Percentiles rank a stretch among this genome's conserved stretches.
phyloP scores from a whole-genome alignment of 35 echinoderm and acorn worm species.

The Amphiura filiformis region DNA sequence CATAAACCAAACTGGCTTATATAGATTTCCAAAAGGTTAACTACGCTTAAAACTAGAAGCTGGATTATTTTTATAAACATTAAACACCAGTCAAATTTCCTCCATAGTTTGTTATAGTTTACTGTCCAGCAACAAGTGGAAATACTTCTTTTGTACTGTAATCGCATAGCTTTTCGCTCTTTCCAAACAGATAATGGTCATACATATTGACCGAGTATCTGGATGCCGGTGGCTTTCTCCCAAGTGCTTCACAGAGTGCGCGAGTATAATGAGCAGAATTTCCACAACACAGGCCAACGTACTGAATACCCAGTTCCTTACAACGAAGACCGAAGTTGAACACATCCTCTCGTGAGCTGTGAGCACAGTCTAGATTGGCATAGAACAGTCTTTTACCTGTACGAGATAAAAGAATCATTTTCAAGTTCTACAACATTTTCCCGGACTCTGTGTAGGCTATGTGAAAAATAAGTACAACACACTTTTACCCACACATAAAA shows the following conservation, averaged over 20 bases:
- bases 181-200: slow-evolving; percentile 62
- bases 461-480: no score
- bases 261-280: slow-evolving; percentile 85
- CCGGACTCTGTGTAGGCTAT: no score
- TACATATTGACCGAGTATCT: slow-evolving; percentile 68
- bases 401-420: not conserved
- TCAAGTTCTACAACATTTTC: no score
- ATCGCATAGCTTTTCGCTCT: slow-evolving; percentile 34
- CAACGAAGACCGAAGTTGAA: slow-evolving; percentile 55
- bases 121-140: no score
- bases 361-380: slow-evolving; percentile 48
- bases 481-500: no score
- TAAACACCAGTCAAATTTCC: no score
- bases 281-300: slow-evolving; percentile 89
- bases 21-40: no score
- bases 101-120: no score
- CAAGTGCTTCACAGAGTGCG: slow-evolving; percentile 70
- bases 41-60: no score
- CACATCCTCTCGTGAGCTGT: slow-evolving; percentile 50
- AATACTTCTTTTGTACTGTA: no score
- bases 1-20: no score
- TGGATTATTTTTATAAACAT: no score
- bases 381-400: slow-evolving; percentile 65
- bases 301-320: slow-evolving; percentile 76
- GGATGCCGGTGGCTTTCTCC: slow-evolving; percentile 61